Base-by-base conservation (phyloP, 2,888 invertebrate species). In the Uloborus plumipes region DNA sequence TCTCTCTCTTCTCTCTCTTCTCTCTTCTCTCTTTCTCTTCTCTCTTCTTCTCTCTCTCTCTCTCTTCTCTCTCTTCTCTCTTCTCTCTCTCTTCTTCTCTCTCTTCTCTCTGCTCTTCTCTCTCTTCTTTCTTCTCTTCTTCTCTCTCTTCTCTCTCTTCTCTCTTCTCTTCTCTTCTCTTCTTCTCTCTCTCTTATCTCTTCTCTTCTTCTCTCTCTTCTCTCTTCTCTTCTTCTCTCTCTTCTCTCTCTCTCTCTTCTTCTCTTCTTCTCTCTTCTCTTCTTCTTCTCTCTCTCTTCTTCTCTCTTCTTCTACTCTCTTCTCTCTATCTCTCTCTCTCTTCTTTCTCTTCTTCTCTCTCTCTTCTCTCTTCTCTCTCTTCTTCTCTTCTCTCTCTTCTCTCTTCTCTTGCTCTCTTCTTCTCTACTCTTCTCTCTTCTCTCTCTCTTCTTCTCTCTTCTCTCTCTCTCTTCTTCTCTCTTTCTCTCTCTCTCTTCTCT, bases 21-120 rank as follows among this genome's bases (percentile, higher is more conserved):
- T n/a, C n/a, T 50, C 51, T 72, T 18, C 6, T 26, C 55, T 20
- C 61, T 26, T n/a, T 31, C 49, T 72, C 26, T 72, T 18, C 20
- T 16, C 47, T 16, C 69, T 61, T 15, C 15, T 15, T 69, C 58
- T 9, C n/a, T n/a, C n/a, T n/a, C n/a, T n/a, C n/a, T n/a, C n/a
- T n/a, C n/a, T n/a, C 11, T 14, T 14, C 22, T 22, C 31, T 67
- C 26, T 61, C 16, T 15, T 59, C n/a, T n/a, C n/a, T 59, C 14
- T n/a, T 13, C 49, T 6, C 31, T 58, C 49, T 58, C 58, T 39
- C 16, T 9, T 20, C 16, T 18, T 6, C 16, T 55, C 62, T 51
- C 39, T 77, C 16, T 61, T 31, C 20, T 18, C 39, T 16, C 58
- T 16, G 16, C 58, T 58, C 58, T 16, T 16, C 58, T 13, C 58